Evolutionary conservation across 2,113 vertebrate species (phyloP).

Genomic region (Ardeotis arabs): DNA sequence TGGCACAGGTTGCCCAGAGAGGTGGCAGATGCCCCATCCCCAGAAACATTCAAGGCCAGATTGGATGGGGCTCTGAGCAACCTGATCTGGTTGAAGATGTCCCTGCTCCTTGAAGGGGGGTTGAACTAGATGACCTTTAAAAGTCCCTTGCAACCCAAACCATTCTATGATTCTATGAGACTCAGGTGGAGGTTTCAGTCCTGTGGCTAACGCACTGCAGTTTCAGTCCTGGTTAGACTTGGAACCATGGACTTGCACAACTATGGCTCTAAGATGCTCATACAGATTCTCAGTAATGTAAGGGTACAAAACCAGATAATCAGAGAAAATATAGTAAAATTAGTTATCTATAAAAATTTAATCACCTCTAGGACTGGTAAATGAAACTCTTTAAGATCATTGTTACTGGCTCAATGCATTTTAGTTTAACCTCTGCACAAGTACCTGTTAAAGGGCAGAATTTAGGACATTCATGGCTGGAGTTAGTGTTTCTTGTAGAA

Average conservation of each 20-base stretch:
- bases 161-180: no score
- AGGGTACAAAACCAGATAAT: not conserved
- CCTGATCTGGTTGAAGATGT: no score
- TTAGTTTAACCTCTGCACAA: not conserved
- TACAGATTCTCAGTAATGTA: not conserved
- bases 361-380: not conserved
- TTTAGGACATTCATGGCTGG: not conserved
- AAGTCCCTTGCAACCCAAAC: no score
- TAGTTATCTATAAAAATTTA: not conserved
- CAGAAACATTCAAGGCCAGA: no score
- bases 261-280: not conserved
- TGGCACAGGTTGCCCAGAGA: no score
- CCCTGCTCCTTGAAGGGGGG: no score
- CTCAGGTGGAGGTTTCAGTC: not conserved
- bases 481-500: not conserved
- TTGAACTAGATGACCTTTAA: no score
- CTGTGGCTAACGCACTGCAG: not conserved
- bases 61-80: no score
- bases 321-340: not conserved
- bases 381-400: not conserved
- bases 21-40: no score
- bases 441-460: not conserved
- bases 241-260: not conserved
- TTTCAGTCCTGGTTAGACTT: not conserved
- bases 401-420: not conserved